phyloP scores from a whole-genome alignment of 1,140 invertebrate genomes.

The Panulirus ornatus region DNA sequence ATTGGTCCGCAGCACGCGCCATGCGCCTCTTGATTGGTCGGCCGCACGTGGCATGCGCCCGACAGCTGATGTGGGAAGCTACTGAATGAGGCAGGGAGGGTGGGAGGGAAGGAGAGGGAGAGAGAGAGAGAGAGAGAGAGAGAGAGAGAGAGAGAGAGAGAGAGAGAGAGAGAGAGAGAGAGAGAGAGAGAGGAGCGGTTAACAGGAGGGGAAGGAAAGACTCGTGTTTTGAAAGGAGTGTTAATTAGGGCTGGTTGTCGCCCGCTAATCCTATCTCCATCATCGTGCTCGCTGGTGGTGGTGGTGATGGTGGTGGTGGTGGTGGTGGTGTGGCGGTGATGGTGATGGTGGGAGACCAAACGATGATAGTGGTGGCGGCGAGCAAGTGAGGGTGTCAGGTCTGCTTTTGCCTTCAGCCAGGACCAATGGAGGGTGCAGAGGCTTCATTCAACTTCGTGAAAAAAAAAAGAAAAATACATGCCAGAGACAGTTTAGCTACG shows the following conservation, averaged over 20 bases:
- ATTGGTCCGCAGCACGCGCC: neutral
- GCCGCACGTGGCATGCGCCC: neutral
- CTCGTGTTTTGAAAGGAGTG: neutral
- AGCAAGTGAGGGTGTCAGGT: too few species aligned
- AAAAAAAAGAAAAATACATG: too few species aligned
- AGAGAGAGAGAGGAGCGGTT: neutral
- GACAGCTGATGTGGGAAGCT: too few species aligned
- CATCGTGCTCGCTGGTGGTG: too few species aligned
- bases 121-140: neutral
- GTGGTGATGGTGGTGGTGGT: neutral
- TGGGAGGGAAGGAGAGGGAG: neutral
- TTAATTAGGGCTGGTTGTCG: neutral
- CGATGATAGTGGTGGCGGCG: neutral
- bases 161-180: conserved; percentile 14
- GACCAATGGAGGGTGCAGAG: too few species aligned
- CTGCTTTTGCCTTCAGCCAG: too few species aligned
- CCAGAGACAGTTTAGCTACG: too few species aligned
- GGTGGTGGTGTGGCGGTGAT: neutral
- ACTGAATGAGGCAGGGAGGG: too few species aligned
- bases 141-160: conserved; percentile 19
- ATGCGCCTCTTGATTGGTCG: neutral
- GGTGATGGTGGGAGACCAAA: neutral
- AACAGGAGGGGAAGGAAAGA: neutral
- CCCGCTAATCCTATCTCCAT: too few species aligned
- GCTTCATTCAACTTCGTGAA: too few species aligned